Base-by-base conservation (phyloP, 2,888 invertebrate species). In the Furcula furcula region DNA sequence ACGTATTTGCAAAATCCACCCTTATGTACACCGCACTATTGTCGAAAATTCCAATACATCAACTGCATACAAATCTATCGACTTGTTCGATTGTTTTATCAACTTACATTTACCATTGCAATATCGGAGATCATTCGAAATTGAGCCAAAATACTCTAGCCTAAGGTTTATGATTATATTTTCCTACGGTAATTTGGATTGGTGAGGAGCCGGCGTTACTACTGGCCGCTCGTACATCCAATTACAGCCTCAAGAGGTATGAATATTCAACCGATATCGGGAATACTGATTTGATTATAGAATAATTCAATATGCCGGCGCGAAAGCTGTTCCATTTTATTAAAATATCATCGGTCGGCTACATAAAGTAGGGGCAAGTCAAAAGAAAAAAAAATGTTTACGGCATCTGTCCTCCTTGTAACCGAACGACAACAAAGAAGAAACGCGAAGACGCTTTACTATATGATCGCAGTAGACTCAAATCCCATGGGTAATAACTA, bases 231-330 rank as follows among this genome's bases (percentile, higher is more conserved):
- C 69, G 67, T 62, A 65, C 64, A 63, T 76, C 74, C 77, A 81
- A 81, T 83, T 81, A 80, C 70, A 57, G 63, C 64, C 53, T 69
- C 65, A 72, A 78, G 73, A 68, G 67, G 66, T 66, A 74, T 78
- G 79, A 81, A 81, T 80, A 81, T 81, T 79, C 76, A 75, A 63
- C 68, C 64, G 63, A 46, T 60, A 70, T 68, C 70, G 72, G 58
- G 70, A 69, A 73, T 66, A 63, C 71, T 55, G 65, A 79, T 66
- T 74, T 71, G 74, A 77, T 77, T 76, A 76, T 69, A 55, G 57
- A 56, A 64, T 69, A 66, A 70, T 66, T 66, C 62, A 55, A 62
- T 62, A 46, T 43, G 31, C 32, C 13, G 40, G 18, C 11, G 28
- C 12, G 26, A 36, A 31, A 36, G 14, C 20, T n/a, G 20, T 9